Evolutionary conservation across 2,888 invertebrate species (phyloP).

Genomic region (Polydesmus complanatus): DNA sequence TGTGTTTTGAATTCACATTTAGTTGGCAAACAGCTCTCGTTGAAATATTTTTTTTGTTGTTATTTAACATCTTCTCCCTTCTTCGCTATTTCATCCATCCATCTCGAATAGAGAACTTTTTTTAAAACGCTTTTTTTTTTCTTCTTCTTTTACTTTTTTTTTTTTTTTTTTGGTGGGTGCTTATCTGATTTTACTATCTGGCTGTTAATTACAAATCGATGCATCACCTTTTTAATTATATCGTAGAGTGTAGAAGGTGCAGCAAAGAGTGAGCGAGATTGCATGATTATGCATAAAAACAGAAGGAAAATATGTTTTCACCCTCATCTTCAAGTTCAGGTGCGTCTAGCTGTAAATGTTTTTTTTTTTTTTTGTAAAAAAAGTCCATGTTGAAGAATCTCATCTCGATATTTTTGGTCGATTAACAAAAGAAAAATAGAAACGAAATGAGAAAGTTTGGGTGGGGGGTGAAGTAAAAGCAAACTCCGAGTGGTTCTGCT

Average conservation of each 20-base stretch:
- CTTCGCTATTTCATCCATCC: background rate
- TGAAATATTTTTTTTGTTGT: background rate
- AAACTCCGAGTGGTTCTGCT: background rate
- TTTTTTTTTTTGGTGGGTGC: background rate
- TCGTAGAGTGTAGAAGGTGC: background rate
- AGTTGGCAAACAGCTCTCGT: too few species aligned
- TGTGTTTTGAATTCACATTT: too few species aligned
- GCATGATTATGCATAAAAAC: background rate
- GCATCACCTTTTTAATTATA: constrained; percentile 4
- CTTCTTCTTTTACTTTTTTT: background rate
- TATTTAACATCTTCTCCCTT: background rate
- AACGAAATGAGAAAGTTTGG: background rate
- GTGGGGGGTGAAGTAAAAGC: background rate
- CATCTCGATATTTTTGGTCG: too few species aligned
- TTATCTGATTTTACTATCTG: constrained; percentile 7
- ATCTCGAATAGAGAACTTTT: background rate
- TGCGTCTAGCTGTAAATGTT: too few species aligned
- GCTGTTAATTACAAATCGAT: constrained; percentile 9
- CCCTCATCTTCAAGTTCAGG: too few species aligned
- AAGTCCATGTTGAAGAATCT: too few species aligned
- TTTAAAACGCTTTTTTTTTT: background rate
- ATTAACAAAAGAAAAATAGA: background rate
- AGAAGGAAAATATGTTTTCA: background rate
- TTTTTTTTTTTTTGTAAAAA: too few species aligned
- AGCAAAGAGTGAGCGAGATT: too few species aligned